Evolutionary conservation across 2,888 invertebrate species (phyloP).

Genomic region (Rotaria macrura): DNA sequence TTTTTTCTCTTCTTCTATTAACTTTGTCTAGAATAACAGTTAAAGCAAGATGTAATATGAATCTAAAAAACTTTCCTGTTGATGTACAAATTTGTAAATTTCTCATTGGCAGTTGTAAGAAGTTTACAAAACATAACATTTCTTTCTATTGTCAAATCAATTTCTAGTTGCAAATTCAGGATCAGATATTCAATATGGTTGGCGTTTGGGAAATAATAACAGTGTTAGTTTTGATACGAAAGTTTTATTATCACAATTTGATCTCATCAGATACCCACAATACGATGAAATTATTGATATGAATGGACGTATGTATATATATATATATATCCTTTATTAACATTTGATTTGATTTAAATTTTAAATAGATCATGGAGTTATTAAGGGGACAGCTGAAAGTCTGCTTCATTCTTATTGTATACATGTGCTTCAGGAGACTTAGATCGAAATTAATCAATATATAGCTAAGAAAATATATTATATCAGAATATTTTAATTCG

Average conservation of each 20-base stretch:
- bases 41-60: slow-evolving; percentile 87
- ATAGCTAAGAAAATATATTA: no score
- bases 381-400: no score
- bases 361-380: no score
- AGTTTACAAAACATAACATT: slow-evolving; percentile 58
- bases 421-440: no score
- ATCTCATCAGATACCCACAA: neutral
- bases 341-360: no score
- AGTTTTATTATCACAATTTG: slow-evolving; percentile 9
- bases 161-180: slow-evolving; percentile 38
- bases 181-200: slow-evolving; percentile 41
- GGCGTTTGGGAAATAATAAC: slow-evolving; percentile 36
- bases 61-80: slow-evolving; percentile 80
- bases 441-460: no score
- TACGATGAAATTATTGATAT: slow-evolving; percentile 44
- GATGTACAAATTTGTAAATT: slow-evolving; percentile 59
- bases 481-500: no score
- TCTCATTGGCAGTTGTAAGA: slow-evolving; percentile 68
- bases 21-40: slow-evolving; percentile 65
- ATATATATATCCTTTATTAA: no score
- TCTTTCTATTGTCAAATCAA: neutral
- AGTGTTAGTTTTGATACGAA: neutral
- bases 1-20: neutral
- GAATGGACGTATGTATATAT: slow-evolving; percentile 66
- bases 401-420: no score